Base-by-base conservation (phyloP, 2,888 invertebrate genomes). In the Lucinisca nassula region DNA sequence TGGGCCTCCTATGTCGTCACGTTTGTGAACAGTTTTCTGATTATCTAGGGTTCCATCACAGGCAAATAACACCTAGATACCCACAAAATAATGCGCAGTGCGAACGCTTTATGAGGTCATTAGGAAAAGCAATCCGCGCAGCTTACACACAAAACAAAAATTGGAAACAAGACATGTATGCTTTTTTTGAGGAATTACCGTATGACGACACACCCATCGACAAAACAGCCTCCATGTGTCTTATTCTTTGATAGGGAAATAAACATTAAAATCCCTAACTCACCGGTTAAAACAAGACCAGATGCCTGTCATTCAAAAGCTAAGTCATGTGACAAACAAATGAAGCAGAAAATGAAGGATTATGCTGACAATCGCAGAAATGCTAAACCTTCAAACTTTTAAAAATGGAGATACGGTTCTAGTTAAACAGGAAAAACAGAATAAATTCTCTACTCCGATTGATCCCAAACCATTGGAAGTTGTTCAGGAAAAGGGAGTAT, bases 1-100 rank as follows among this genome's bases (percentile, higher is more conserved):
- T 51, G 90, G 89, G 37, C 84, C 88, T 0, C 91, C 90, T 40
- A 90, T 87, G 61, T n/a, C 83, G 6, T 49, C 79, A 8, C 21
- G 27, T 24, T 73, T 86, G 14, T 67, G 21, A 21, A 45, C 24
- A 85, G 30, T 90, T 81, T 78, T 79, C 83, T 0, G 70, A 80
- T 1, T 35, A 74, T 40, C 30, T 67, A 3, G 85, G 88, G 10
- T 88, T 87, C 37, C 17, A 79, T 35, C 79, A 86, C 79, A 0
- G 79, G 4, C 85, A 81, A 79, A 82, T 88, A 32, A 88, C 90
- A 17, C 85, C 84, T 24, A 32, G 40, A 61, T 37, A 40, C 30
- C 67, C 70, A 37, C 14, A 12, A 17, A n/a, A 6, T 14, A 73
- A 73, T 73, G 73, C 21, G 8, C 4, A 37, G 4, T n/a, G 37